Conservation (phyloP, 2,797 vertebrate species). For the Falco naumanni region DNA sequence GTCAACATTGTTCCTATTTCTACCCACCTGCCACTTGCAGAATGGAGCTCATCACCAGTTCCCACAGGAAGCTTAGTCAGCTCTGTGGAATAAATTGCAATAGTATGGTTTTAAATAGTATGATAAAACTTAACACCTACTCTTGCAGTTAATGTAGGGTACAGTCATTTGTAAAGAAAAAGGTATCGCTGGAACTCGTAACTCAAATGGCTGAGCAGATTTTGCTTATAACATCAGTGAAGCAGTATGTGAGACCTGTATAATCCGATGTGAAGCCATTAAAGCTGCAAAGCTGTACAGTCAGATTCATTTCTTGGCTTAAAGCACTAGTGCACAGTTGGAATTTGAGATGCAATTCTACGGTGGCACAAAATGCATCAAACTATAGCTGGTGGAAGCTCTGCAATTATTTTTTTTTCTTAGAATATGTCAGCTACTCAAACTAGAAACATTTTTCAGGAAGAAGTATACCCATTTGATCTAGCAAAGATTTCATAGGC, state of each 20-base stretch:
- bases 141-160: background rate
- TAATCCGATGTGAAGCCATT: background rate
- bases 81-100: background rate
- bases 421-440: background rate
- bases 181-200: background rate
- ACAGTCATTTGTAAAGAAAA: background rate
- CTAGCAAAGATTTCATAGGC: background rate
- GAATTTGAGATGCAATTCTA: background rate
- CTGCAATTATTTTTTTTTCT: background rate
- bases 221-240: background rate
- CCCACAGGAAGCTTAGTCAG: slow-evolving; percentile 6
- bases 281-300: background rate
- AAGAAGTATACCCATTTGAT: background rate
- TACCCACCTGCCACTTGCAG: background rate
- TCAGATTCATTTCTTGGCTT: background rate
- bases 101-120: background rate
- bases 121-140: background rate
- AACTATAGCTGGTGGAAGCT: background rate
- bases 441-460: background rate
- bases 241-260: background rate
- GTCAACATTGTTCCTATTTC: background rate
- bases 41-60: background rate
- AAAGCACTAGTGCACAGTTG: background rate
- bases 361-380: background rate
- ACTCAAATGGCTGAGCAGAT: background rate